Conservation (phyloP, 2,888 invertebrate species). For the Idaea dimidiata region DNA sequence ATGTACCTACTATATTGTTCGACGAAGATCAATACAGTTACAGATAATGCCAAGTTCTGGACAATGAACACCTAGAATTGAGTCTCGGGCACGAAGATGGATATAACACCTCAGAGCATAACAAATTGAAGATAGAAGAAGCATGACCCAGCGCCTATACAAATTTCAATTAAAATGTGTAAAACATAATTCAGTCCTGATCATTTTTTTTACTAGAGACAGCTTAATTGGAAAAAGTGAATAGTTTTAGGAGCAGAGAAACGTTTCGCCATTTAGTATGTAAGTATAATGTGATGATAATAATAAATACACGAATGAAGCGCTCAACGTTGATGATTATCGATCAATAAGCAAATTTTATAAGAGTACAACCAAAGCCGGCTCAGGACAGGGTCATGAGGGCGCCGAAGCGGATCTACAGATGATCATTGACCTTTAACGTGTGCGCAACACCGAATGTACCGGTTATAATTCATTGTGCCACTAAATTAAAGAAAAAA, state of each 20-base stretch:
- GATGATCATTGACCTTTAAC: slow-evolving; percentile 80
- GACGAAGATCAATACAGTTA: too few species aligned
- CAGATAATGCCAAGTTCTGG: too few species aligned
- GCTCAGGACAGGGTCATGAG: slow-evolving; percentile 75
- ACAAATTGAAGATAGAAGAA: too few species aligned
- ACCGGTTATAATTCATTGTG: slow-evolving; percentile 75
- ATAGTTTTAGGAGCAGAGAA: slow-evolving; percentile 1
- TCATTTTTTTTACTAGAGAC: too few species aligned
- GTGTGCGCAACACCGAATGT: slow-evolving; percentile 65
- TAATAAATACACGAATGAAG: slow-evolving; percentile 24
- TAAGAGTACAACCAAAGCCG: slow-evolving; percentile 51
- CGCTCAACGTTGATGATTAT: slow-evolving; percentile 39
- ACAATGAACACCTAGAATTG: too few species aligned
- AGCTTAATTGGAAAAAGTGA: not conserved
- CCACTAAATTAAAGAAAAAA: slow-evolving; percentile 44
- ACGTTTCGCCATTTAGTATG: slow-evolving; percentile 13
- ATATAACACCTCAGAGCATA: too few species aligned
- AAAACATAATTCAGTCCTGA: too few species aligned
- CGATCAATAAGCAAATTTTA: slow-evolving; percentile 66
- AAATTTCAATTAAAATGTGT: too few species aligned
- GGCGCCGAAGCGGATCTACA: slow-evolving; percentile 78
- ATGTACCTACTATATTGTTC: too few species aligned
- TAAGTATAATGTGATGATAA: slow-evolving; percentile 12
- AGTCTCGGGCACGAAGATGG: too few species aligned
- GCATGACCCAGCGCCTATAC: too few species aligned